Conservation (phyloP, 2,888 invertebrate species). For the Nomada ruficornis region DNA sequence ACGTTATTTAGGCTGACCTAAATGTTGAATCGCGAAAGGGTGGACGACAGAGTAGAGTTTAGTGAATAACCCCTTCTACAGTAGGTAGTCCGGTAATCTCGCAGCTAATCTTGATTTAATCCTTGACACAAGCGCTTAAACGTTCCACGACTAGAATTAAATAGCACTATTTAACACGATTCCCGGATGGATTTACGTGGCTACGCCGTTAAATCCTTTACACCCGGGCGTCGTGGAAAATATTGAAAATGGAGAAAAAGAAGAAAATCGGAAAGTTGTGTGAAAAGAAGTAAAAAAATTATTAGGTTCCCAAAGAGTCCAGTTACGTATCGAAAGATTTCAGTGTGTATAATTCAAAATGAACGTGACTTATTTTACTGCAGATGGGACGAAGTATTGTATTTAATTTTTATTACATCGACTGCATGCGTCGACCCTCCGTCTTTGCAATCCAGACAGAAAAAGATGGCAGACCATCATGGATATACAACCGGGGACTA, state of each 20-base stretch:
- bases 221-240: slow-evolving; percentile 25
- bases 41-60: slow-evolving; percentile 67
- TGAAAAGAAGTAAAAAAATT: background rate
- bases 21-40: slow-evolving; percentile 73
- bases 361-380: background rate
- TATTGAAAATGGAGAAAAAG: slow-evolving; percentile 31
- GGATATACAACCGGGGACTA: slow-evolving; percentile 75
- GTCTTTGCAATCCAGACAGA: slow-evolving; percentile 49
- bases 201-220: slow-evolving; percentile 32
- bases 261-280: background rate
- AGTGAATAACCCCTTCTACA: slow-evolving; percentile 72
- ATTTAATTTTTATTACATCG: slow-evolving; percentile 84
- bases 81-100: slow-evolving; percentile 78
- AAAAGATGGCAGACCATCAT: slow-evolving; percentile 49
- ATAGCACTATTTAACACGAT: slow-evolving; percentile 75
- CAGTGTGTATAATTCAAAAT: background rate
- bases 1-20: slow-evolving; percentile 65
- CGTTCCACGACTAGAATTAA: slow-evolving; percentile 81
- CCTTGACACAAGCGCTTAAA: slow-evolving; percentile 84
- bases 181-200: slow-evolving; percentile 54
- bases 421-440: slow-evolving; percentile 71
- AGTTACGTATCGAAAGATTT: background rate
- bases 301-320: no score
- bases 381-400: slow-evolving; percentile 77
- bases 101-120: slow-evolving; percentile 84